Percentiles rank a stretch among this genome's conserved stretches.
These are phyloP conservation scores for Hyperoodon ampullatus DNA, from an alignment of 2,113 vertebrate species.

Conservation along the genomic window DNA sequence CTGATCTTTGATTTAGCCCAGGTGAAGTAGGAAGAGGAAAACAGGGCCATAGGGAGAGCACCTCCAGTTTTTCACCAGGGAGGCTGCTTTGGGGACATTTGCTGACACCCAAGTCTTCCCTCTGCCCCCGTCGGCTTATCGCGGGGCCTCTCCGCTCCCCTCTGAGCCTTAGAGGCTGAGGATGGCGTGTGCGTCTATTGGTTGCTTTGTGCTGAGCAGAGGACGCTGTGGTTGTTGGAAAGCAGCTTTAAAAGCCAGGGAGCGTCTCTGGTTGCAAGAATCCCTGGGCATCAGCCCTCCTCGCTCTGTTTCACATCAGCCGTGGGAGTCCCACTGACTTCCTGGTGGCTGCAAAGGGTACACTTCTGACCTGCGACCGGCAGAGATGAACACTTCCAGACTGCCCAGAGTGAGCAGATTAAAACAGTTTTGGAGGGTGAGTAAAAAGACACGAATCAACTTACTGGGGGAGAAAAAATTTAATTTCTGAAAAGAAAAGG, in stretches of 20 bases:
- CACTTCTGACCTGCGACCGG: slow-evolving; percentile 78
- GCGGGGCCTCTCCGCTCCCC: slow-evolving; percentile 64
- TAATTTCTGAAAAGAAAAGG: neutral
- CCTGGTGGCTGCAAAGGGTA: slow-evolving; percentile 75
- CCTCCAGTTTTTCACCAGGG: neutral
- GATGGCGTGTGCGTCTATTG: slow-evolving; percentile 82
- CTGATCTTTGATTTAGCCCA: neutral
- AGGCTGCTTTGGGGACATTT: slow-evolving; percentile 57
- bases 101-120: slow-evolving; percentile 41
- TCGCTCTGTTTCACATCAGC: slow-evolving; percentile 58
- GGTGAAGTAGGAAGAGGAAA: slow-evolving; percentile 45
- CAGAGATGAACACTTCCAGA: slow-evolving; percentile 86
- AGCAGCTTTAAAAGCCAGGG: slow-evolving; percentile 88
- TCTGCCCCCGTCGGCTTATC: slow-evolving; percentile 60
- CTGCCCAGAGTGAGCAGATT: slow-evolving; percentile 90
- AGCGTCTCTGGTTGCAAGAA: slow-evolving; percentile 86
- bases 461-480: neutral
- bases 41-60: slow-evolving; percentile 34
- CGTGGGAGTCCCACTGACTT: slow-evolving; percentile 62
- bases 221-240: slow-evolving; percentile 87
- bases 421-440: slow-evolving; percentile 94
- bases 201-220: slow-evolving; percentile 87
- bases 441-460: slow-evolving; percentile 78
- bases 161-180: slow-evolving; percentile 80
- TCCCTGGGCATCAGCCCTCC: slow-evolving; percentile 61